Evolutionary conservation across 2,113 vertebrate genomes (phyloP), one percentile per base, ranked within the genome.

Genomic region (Calidris pygmaea): DNA sequence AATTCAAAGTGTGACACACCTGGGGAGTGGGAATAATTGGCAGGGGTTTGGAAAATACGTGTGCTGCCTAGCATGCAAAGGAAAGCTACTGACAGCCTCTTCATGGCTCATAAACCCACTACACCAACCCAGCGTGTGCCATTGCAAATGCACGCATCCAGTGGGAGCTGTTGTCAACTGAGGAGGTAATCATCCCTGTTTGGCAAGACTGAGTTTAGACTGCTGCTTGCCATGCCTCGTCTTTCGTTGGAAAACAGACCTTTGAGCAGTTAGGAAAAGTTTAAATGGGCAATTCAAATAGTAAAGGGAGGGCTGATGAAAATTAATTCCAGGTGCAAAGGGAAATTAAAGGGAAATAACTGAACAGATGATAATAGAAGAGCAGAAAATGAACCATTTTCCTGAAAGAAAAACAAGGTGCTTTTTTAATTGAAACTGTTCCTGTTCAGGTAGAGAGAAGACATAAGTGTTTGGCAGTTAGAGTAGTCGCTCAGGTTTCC

Each of bases 301-400:
- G 87, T 60, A 58, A 80, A 78, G 62, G 60, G 48, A 80, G 77
- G n/a, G 56, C 50, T 95, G 59, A 66, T 87, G 81, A 58, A 96
- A 95, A 95, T 92, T 83, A 94, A 96, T 96, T 96, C 94, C 87
- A 92, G 89, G 78, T 91, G 81, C 89, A 85, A 79, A 87, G 66
- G 86, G 58, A 96, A 93, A 96, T 96, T 87, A 95, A 91, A 85
- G 70, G 79, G 66, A 92, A 91, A 87, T 87, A 95, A 73, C 66
- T 14, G 59, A 96, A 43, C 26, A 63, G 48, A 77, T 88, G 85
- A 80, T 89, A 96, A 94, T 87, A 70, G 86, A 66, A 87, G 34
- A 95, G 35, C 53, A 87, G 74, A 89, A 92, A 85, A 92, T 37
- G 58, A 92, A 48, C 62, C 15, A 30, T 90, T 93, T 92, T 85